These are phyloP conservation scores for Rotaria socialis DNA, from an alignment of 2,888 invertebrate genomes.

Conservation along the genomic window DNA sequence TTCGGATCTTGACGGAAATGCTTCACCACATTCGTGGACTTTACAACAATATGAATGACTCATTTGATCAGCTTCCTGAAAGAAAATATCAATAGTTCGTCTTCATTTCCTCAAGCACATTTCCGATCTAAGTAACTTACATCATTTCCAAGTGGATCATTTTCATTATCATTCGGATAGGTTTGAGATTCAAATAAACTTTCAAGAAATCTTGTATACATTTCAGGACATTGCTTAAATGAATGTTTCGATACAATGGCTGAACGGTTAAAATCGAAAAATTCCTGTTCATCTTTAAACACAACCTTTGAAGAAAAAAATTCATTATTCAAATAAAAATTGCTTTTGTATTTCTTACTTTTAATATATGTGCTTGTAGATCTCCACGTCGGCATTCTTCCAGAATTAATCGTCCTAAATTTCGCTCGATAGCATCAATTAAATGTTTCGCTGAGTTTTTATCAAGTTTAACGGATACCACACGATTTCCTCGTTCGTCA, in stretches of 20 bases:
- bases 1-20: constrained; percentile 27
- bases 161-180: constrained; percentile 3
- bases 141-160: constrained; percentile 10
- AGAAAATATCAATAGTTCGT: not conserved
- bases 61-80: constrained; percentile 18
- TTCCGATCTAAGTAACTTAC: not conserved
- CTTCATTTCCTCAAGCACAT: too few species aligned
- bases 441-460: constrained; percentile 15
- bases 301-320: constrained; percentile 3
- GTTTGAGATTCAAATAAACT: constrained; percentile 10
- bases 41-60: constrained; percentile 32
- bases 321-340: too few species aligned
- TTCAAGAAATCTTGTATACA: constrained; percentile 32
- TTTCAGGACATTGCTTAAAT: constrained; percentile 37
- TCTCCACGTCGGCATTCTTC: constrained; percentile 31
- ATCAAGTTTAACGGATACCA: constrained; percentile 28
- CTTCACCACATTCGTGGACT: constrained; percentile 34
- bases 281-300: constrained; percentile 36
- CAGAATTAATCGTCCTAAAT: not conserved
- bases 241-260: constrained; percentile 33
- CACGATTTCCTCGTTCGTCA: constrained; percentile 35
- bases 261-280: constrained; percentile 35
- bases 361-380: constrained; percentile 34
- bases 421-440: constrained; percentile 2
- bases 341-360: not conserved